Base-by-base conservation (phyloP, 2,113 vertebrate genomes). In the Scolopax mira region DNA sequence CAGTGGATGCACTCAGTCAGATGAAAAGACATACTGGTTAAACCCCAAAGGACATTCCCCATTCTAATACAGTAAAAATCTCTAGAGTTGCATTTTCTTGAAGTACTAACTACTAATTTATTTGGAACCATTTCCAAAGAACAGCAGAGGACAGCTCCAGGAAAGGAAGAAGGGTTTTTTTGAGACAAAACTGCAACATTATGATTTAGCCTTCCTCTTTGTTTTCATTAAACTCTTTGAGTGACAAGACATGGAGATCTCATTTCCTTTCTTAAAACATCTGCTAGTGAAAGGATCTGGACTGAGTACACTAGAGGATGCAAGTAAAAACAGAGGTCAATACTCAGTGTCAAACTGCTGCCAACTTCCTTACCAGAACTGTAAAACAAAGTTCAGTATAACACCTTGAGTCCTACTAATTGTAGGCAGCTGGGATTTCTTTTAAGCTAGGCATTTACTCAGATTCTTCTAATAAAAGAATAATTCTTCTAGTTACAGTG, bases 141-240 rank as follows among this genome's bases (percentile, higher is more conserved):
- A 55, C 4, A 55, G 41, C 25, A 67, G 8, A 82, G 16, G 9
- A 78, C 1, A 30, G 35, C 31, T 69, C 52, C 44, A 62, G 41
- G 54, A 15, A 54, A 57, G 30, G 44, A 69, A 48, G 33, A 0
- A 4, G 14, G 14, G 4, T 4, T 1, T 2, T 9, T 55, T 31
- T 33, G 21, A 93, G 17, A 65, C 13, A 61, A 60, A 91, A 71
- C 5, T 66, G 6, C 48, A 64, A 35, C 8, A 21, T 7, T 37
- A 6, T 11, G 35, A 64, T 58, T n/a, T 62, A 65, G 23, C 18
- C n/a, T n/a, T n/a, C n/a, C n/a, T n/a, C n/a, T n/a, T n/a, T n/a
- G n/a, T n/a, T n/a, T n/a, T n/a, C n/a, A n/a, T n/a, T 51, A 48
- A 27, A 33, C 27, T 79, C 24, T 85, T 33, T 41, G 41, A 85